Evolutionary conservation across 2,888 invertebrate genomes (phyloP).

Genomic region (Rapana venosa): DNA sequence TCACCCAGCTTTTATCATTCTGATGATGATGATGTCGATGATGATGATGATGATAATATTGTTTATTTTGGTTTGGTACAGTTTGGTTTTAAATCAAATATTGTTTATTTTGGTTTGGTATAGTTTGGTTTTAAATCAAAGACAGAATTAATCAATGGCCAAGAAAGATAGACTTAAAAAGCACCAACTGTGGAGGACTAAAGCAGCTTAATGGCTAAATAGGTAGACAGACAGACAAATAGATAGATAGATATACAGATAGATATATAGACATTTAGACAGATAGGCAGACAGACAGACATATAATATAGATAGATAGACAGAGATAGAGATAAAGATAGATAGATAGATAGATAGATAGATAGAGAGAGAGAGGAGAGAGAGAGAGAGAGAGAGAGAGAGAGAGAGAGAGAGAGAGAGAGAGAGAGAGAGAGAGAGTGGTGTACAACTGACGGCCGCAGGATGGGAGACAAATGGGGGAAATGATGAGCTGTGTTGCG

Average conservation of each 20-base stretch:
- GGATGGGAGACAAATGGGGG: no score
- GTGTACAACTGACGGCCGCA: neutral
- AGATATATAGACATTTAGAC: neutral
- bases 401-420: slow-evolving; percentile 6
- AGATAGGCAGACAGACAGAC: neutral
- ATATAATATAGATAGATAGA: neutral
- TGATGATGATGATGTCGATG: neutral
- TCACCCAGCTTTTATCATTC: no score
- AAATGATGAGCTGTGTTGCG: no score
- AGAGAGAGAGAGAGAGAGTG: neutral
- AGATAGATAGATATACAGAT: neutral
- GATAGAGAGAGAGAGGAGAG: neutral
- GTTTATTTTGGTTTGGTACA: no score
- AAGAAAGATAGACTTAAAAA: neutral
- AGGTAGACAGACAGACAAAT: neutral
- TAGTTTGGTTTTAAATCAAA: neutral
- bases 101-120: no score
- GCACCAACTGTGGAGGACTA: neutral
- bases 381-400: neutral
- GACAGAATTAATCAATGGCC: neutral
- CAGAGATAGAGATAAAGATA: neutral
- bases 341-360: neutral
- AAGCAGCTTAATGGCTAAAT: neutral
- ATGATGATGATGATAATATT: neutral
- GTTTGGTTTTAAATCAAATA: neutral